Evolutionary conservation across 2,797 vertebrate species (phyloP).

Genomic region (Rhadinocentrus ornatus): DNA sequence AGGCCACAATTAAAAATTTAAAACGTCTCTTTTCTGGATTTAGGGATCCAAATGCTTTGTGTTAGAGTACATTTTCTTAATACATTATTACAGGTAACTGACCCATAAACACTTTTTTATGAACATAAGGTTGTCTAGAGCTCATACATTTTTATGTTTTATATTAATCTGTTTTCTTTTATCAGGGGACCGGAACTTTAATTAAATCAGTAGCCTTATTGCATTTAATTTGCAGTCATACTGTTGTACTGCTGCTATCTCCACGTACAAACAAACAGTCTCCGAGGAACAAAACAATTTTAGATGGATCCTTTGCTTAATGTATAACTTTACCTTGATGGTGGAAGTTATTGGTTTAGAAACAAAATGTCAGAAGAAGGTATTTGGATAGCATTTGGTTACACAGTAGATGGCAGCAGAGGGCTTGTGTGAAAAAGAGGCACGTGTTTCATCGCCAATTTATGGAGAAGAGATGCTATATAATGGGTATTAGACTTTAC

Average conservation of each 20-base stretch:
- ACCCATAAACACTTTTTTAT: no score
- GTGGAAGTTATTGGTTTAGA: not conserved
- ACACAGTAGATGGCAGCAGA: slow-evolving; percentile 49
- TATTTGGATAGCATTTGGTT: not conserved
- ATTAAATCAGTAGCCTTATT: no score
- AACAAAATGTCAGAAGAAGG: not conserved
- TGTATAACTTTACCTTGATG: not conserved
- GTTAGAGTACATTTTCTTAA: no score
- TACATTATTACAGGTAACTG: no score
- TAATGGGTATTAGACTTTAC: no score
- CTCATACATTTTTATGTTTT: not conserved
- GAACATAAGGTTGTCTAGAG: no score
- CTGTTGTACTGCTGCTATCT: not conserved
- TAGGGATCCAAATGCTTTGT: no score
- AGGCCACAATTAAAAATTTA: no score
- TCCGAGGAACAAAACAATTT: not conserved
- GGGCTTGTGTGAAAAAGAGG: not conserved
- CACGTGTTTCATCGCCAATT: not conserved
- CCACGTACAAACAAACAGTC: not conserved
- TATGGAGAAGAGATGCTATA: not conserved
- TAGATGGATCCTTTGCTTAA: no score
- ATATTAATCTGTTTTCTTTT: no score
- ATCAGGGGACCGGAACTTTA: not conserved
- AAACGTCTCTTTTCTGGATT: no score
- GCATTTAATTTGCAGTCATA: not conserved